Evolutionary conservation across 2,888 invertebrate species (phyloP), one percentile per base, ranked within the genome.

Genomic region (Sepioteuthis lessoniana): DNA sequence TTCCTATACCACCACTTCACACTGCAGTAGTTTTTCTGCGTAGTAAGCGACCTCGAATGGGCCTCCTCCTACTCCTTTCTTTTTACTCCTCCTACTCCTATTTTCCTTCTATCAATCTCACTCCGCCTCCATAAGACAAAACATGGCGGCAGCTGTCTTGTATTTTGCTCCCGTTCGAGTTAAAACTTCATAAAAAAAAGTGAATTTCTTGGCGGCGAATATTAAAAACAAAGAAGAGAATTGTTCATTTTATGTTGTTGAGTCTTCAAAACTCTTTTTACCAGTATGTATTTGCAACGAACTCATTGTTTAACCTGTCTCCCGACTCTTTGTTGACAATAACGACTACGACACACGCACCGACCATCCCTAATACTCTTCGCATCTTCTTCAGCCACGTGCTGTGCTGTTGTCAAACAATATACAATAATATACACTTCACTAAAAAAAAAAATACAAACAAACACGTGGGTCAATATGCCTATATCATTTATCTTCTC

Each of bases 151-250:
- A n/a, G 76, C n/a, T n/a, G 76, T 76, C 16, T 76, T 8, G 31
- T 0, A 0, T 31, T 76, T 31, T 16, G n/a, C n/a, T 76, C 76
- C n/a, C 7, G n/a, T 76, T 3, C 76, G 19, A 76, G 76, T 76
- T 35, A 76, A n/a, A 76, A 76, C 13, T 76, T n/a, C n/a, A 4
- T 13, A 76, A 16, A 76, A n/a, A 76, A n/a, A 76, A n/a, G n/a
- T 76, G 76, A 76, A n/a, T 76, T 76, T n/a, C 25, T 76, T n/a
- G 76, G n/a, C 35, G 76, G n/a, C 76, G 76, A 76, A n/a, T n/a
- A 76, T 76, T 76, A 76, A 76, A 76, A 76, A 76, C 76, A n/a
- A n/a, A n/a, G 76, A 76, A 76, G 76, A n/a, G n/a, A 76, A n/a
- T 76, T 76, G 76, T 76, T 76, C n/a, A 76, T 76, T 76, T 55